phyloP scores from a whole-genome alignment of 2,797 vertebrate species.

The Mormyrops attenuatus region DNA sequence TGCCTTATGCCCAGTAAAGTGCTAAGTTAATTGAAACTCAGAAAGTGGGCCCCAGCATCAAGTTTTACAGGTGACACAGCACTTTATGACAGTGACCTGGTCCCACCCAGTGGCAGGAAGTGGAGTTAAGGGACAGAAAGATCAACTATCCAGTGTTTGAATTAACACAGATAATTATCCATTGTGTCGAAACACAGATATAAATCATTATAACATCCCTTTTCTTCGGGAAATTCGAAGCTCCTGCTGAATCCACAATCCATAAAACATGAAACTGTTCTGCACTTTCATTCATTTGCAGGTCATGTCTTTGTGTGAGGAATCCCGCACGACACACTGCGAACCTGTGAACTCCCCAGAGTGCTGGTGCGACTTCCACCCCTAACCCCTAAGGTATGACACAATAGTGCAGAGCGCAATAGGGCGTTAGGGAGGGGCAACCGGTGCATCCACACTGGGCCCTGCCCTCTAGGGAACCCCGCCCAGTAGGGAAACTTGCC shows the following conservation, averaged over 20 bases:
- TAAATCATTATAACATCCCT: background rate
- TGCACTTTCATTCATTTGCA: background rate
- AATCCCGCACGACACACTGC: background rate
- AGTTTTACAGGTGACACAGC: background rate
- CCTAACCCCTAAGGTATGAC: background rate
- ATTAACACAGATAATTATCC: background rate
- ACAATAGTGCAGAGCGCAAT: background rate
- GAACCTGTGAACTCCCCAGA: background rate
- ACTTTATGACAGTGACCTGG: background rate
- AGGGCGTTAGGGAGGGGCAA: background rate
- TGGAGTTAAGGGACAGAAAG: background rate
- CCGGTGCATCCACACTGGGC: background rate
- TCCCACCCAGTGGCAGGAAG: background rate
- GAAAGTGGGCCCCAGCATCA: background rate
- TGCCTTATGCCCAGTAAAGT: background rate
- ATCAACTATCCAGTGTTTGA: background rate
- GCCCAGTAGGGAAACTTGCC: background rate
- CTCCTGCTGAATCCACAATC: background rate
- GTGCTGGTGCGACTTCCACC: background rate
- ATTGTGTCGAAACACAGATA: background rate
- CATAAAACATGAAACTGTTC: background rate
- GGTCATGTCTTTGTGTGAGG: background rate
- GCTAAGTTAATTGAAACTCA: background rate
- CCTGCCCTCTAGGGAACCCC: background rate
- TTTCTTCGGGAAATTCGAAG: background rate